Evolutionary conservation across 2,113 vertebrate genomes (phyloP), one percentile per base, ranked within the genome.

Genomic region (Euleptes europaea): DNA sequence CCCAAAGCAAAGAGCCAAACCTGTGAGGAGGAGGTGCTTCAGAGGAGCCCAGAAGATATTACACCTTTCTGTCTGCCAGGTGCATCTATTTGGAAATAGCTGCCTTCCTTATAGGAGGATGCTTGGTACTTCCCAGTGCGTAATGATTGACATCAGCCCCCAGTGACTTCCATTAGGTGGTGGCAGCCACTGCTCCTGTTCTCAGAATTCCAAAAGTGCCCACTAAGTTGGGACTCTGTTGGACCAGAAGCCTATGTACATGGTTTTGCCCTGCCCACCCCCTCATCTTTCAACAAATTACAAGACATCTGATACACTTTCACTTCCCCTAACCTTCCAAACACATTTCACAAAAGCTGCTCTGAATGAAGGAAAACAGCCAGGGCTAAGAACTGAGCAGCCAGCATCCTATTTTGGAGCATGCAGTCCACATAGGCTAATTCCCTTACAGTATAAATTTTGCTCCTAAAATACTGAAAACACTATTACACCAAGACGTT

Each of bases 401-500:
- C 47, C 33, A 35, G 28, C 44, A 77, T 54, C 15, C 15, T n/a
- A 38, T 78, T 57, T 66, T 70, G 31, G 69, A 78, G 38, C 26
- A 11, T 28, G 26, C 49, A 73, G 14, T 69, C 49, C 12, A 42
- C 10, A 6, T 10, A 54, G 15, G 44, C 35, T 75, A 83, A 4
- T 19, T 12, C 26, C 11, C 21, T 47, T 65, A 19, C 6, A 4
- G 66, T 21, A n/a, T 72, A 47, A 21, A 42, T 4, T 67, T 47
- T 71, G 69, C 11, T 44, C 26, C 47, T 54, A 60, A 73, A 0
- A 12, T 38, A 84, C 8, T 63, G 85, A 74, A 17, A 2, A 17
- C 1, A 67, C 44, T 80, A 83, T 87, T 86, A 72, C 71, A 47
- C 66, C 28, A 74, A 84, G 3, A 74, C 17, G 86, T 49, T 44